Base-by-base conservation (phyloP, 1,140 invertebrate species). In the Antheraea pernyi region DNA sequence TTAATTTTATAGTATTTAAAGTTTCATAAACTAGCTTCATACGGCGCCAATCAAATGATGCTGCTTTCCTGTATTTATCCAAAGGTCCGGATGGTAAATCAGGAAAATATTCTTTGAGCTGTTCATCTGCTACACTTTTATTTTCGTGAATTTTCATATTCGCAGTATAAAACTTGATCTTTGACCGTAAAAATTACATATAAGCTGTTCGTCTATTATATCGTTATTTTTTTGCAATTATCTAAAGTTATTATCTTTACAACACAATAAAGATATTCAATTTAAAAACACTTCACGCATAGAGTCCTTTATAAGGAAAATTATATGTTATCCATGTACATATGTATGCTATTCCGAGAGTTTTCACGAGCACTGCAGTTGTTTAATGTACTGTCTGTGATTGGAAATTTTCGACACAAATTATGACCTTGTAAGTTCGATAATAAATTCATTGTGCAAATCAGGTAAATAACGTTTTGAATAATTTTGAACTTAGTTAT, bases 31-130 rank as follows among this genome's bases (percentile, higher is more conserved):
- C 91, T 4, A 97, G 70, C 86, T 95, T 96, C 93, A 98, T 94
- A 68, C 95, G 94, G 78, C 97, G 97, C 96, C 97, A 98, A 82
- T 97, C 94, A 85, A 98, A 98, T 3, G 95, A 95, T 0, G 97
- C 96, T 73, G 94, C 93, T 67, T 95, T 94, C 68, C 98, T 93
- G 78, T 97, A 98, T 9, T 73, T 74, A 76, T 96, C 95, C 22
- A 98, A 83, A 1, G 96, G 96, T 16, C 97, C 96, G n/a, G 80
- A 84, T 1, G 95, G 95, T 70, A 96, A 93, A 76, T 95, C 94
- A 0, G 93, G 92, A 63, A 94, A 91, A 39, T 88, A 92, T 6
- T 82, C 74, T 48, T 81, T 81, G 10, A 93, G 76, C 60, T 86
- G 79, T 19, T 84, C 83, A 65, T 91, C 83, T 19, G 76, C 68